Evolutionary conservation across 2,888 invertebrate genomes (phyloP).

Genomic region (Cheiracanthium punctorium): DNA sequence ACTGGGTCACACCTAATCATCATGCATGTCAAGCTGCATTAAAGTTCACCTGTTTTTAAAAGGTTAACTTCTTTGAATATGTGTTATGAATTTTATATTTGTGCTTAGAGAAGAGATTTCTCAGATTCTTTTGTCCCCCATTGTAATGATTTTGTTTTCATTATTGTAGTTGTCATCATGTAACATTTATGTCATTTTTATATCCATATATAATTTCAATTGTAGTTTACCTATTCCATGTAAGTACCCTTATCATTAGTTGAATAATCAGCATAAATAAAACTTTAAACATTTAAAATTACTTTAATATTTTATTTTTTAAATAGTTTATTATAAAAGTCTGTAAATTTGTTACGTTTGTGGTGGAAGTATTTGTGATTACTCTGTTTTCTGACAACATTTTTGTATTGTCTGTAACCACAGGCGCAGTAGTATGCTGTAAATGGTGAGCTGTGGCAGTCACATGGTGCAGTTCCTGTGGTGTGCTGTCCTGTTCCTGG

Average conservation of each 20-base stretch:
- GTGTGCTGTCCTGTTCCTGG: conserved; percentile 44
- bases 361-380: conserved; percentile 46
- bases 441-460: conserved; percentile 68
- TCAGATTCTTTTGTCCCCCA: neutral
- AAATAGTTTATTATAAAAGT: neutral
- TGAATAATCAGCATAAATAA: neutral
- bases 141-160: neutral
- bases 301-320: no score
- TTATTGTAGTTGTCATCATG: neutral
- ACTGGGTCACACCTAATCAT: neutral
- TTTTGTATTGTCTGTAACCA: conserved; percentile 71
- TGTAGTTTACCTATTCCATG: neutral
- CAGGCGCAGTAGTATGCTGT: conserved; percentile 71
- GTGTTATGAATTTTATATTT: conserved; percentile 23
- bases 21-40: neutral
- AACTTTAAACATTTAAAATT: neutral
- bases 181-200: neutral
- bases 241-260: neutral
- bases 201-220: neutral
- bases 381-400: conserved; percentile 51
- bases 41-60: conserved; percentile 45
- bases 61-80: conserved; percentile 64
- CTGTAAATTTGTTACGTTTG: conserved; percentile 19
- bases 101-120: conserved; percentile 8
- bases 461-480: conserved; percentile 64